Conservation (phyloP, 2,797 vertebrate species). For the Muraenolepis orangiensis region DNA sequence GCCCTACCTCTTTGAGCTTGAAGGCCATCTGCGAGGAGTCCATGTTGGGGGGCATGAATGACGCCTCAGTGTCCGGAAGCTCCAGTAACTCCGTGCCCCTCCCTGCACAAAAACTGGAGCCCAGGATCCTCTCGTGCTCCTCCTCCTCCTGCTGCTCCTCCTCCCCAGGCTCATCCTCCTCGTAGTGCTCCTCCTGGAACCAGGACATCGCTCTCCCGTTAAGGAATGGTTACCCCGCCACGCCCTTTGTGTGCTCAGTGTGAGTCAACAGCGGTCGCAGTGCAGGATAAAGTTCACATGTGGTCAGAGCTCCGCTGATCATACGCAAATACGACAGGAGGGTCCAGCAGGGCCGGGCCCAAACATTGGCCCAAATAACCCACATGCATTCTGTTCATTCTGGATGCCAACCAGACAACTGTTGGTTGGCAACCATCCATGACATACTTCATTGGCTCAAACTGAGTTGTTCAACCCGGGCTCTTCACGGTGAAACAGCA, state of each 20-base stretch:
- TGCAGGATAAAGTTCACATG: conserved; percentile 15
- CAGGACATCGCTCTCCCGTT: conserved; percentile 28
- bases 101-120: conserved; percentile 77
- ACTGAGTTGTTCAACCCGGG: not conserved
- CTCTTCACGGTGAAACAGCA: conserved; percentile 19
- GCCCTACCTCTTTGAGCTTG: conserved; percentile 86
- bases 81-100: conserved; percentile 83
- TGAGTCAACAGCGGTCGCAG: conserved; percentile 47
- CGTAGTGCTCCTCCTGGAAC: conserved; percentile 85
- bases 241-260: conserved; percentile 27
- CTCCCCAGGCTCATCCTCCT: conserved; percentile 70
- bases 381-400: not conserved
- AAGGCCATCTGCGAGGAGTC: conserved; percentile 83
- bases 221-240: conserved; percentile 26
- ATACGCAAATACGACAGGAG: conserved; percentile 23
- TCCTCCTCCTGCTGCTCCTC: conserved; percentile 69
- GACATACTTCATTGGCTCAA: not conserved
- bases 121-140: conserved; percentile 76
- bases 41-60: conserved; percentile 82
- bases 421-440: not conserved
- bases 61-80: conserved; percentile 81
- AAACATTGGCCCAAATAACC: not conserved
- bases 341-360: not conserved
- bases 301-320: conserved; percentile 20
- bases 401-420: not conserved